Evolutionary conservation across 1,140 invertebrate genomes (phyloP), one percentile per base, ranked within the genome.

Genomic region (Cotesia vestalis): DNA sequence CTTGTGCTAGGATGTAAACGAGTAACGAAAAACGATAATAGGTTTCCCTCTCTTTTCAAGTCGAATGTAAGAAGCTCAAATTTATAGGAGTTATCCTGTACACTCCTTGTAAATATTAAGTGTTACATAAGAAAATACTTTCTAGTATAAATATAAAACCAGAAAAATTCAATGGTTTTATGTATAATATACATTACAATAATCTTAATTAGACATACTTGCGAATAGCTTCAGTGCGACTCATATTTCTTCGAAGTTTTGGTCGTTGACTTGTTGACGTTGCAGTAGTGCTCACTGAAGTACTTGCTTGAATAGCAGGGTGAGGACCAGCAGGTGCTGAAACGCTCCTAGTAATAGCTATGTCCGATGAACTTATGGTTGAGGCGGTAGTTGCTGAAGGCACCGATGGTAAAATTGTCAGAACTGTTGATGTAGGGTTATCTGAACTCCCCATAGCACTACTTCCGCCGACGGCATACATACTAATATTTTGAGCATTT

Each of bases 181-280:
- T 17, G 6, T 27, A 35, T 52, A 20, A 2, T 57, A 12, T 27
- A 12, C 20, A 27, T 8, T 34, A 51, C 20, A 17, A 36, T n/a
- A 27, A 34, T 40, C 3, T n/a, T 38, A 12, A 63, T 35, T 20
- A 3, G 3, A 71, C 83, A 76, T 35, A 86, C 85, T 85, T 86
- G 76, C 80, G 79, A 12, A 87, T 81, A 17, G 84, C 80, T 66
- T 87, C 85, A 11, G 84, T 86, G 9, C 83, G 78, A 63, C 85
- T 87, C 35, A 82, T 78, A 38, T 78, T 85, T 55, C 85, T 78
- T 40, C 79, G 80, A 4, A 85, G 71, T 38, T 80, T 81, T 14
- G 81, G 79, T 27, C 81, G 86, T 68, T 88, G 87, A 20, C 64
- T 57, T 1, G 81, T 79, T 74, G 84, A 80, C 73, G 83, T 60